Evolutionary conservation across 2,797 vertebrate genomes (phyloP), one percentile per base, ranked within the genome.

Genomic region (Bovichtus diacanthus): DNA sequence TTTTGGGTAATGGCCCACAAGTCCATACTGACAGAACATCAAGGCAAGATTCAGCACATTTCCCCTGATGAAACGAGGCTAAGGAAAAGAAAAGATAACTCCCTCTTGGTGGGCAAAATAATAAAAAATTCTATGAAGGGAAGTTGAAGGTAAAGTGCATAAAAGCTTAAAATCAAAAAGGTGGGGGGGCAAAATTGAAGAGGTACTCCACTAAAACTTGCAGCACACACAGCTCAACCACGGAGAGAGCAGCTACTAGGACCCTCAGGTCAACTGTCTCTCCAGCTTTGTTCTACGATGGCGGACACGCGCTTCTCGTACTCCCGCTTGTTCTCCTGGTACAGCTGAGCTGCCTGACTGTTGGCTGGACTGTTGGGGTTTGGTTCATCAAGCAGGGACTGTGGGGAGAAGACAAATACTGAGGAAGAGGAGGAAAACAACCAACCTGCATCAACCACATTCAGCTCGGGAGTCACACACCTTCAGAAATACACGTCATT

Each of bases 281-380:
- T 96, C 98, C 98, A 99, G 93, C 98, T 99, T 96, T 99, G 98
- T 96, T 99, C 98, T 91, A 99, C 98, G 83, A 99, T 97, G 78
- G 98, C 98, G 47, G 98, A 99, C 80, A 99, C 98, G 27, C 97
- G 96, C 90, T 99, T 99, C 92, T 99, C 97, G 27, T 99, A 99
- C 93, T 99, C 98, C 77, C 98, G 95, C 92, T 99, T 99, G 92
- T 99, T 99, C 95, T 99, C 98, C 92, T 99, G 98, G 95, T 99
- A 99, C 88, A 99, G 97, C 91, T 99, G 98, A 71, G 98, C 98
- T 59, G 98, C 98, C 94, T 99, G 98, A 88, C 98, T 99, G 95
- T 99, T 99, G 72, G 98, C 98, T 47, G 98, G 98, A 72, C 98
- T 99, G 95, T 99, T 99, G 16, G 98, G 98, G 83, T 99, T 99